Evolutionary conservation across 1,140 invertebrate species (phyloP).

Genomic region (Steinernema khuongi): DNA sequence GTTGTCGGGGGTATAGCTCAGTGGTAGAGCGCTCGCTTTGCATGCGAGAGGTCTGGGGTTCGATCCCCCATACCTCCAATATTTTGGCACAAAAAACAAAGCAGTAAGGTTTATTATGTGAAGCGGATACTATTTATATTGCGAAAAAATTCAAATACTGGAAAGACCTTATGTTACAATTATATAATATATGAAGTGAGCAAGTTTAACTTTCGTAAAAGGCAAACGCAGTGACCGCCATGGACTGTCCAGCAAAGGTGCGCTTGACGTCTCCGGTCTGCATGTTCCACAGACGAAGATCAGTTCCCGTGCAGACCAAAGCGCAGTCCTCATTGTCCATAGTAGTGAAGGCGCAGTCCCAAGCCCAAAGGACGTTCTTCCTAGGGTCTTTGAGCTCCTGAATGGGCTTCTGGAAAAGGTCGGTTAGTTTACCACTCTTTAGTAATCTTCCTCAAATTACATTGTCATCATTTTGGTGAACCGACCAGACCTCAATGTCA

Average conservation of each 20-base stretch:
- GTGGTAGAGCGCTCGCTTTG: slow-evolving; percentile 57
- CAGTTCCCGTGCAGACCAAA: neutral
- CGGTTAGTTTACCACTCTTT: too few species aligned
- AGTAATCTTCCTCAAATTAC: neutral
- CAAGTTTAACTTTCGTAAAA: too few species aligned
- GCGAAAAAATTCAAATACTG: too few species aligned
- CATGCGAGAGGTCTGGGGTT: slow-evolving; percentile 57
- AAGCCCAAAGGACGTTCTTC: neutral
- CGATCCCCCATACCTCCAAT: slow-evolving; percentile 46
- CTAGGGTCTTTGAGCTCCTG: neutral
- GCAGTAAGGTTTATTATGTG: too few species aligned
- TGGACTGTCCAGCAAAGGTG: neutral
- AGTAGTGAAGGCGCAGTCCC: neutral
- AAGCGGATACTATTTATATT: too few species aligned
- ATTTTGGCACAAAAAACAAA: neutral
- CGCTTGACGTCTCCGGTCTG: neutral
- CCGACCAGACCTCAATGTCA: neutral
- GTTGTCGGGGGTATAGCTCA: slow-evolving; percentile 46
- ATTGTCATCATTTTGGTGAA: neutral
- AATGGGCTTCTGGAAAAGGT: neutral
- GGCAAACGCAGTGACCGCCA: neutral
- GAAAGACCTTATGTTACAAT: too few species aligned
- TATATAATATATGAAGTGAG: too few species aligned
- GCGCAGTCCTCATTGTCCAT: neutral
- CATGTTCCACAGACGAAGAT: neutral